Base-by-base conservation (phyloP, 2,888 invertebrate genomes). In the Leptinotarsa tumamoca region DNA sequence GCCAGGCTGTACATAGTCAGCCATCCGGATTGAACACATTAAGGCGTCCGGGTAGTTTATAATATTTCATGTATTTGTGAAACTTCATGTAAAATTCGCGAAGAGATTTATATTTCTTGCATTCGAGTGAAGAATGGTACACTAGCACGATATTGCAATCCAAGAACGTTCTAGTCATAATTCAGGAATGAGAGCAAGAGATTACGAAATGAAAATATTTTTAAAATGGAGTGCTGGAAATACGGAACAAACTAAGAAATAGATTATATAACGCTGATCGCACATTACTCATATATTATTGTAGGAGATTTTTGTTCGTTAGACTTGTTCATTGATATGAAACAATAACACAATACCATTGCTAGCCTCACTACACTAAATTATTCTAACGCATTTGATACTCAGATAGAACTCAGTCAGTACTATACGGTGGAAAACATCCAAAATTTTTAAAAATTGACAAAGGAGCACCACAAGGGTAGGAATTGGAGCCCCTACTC, bases 1-100 rank as follows among this genome's bases (percentile, higher is more conserved):
- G 85, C 85, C 85, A 85, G 83, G 78, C 80, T 80, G 82, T 67
- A 72, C 74, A 73, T 73, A 78, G 73, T 78, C 79, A 73, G 74
- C 73, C 74, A 74, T 76, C 77, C 74, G 67, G 74, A 73, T 73
- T 68, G 76, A 75, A 75, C 71, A 71, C 76, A 76, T 78, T 76
- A 78, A 73, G 75, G 73, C 75, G 71, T 78, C 72, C 67, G 50
- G 51, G 71, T 61, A 75, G 68, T 78, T 78, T 69, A 74, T 77
- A 72, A 77, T 78, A 78, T 78, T 78, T 78, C 72, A 78, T 73
- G 63, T 70, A 70, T 73, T 74, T 76, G 69, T 68, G 21, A 51
- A 43, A 63, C 15, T 75, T 75, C 72, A 75, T 72, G 75, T 69
- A 68, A 75, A 75, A 75, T 72, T 75, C 68, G 58, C 54, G 68